Evolutionary conservation across 2,888 invertebrate genomes (phyloP), one percentile per base, ranked within the genome.

Genomic region (Phaonia tiefii): DNA sequence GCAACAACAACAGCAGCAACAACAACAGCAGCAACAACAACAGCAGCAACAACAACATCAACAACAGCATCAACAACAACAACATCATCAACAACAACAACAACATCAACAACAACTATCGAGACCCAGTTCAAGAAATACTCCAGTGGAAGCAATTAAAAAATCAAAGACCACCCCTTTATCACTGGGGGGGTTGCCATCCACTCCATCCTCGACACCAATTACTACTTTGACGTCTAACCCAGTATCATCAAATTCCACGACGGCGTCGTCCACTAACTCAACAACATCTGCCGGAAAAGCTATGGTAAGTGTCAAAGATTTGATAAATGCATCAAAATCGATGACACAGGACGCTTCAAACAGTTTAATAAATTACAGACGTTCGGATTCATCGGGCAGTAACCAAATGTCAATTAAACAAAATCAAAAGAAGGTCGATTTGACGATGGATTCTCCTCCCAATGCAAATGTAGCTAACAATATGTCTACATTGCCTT

Each of bases 41-140:
- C 15, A 63, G 4, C 58, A 69, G 42, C 31, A 42, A 7, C 72
- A 70, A 25, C 42, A 56, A n/a, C 70, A 54, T 39, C 67, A n/a
- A n/a, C n/a, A n/a, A n/a, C n/a, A n/a, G n/a, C n/a, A n/a, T n/a
- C n/a, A n/a, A n/a, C n/a, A n/a, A 37, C n/a, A n/a, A n/a, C n/a
- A n/a, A n/a, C n/a, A n/a, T 26, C 72, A 73, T 26, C 81, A 72
- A 49, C 83, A 75, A 1, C 56, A 70, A 42, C 72, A 8, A 20
- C 69, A 70, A 26, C 80, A 75, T 39, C 80, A 77, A 0, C 69
- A 77, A 42, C 72, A 75, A 25, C 81, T 76, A 60, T 79, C 78
- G 37, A 70, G 76, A 31, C 82, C 79, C 3, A 81, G 46, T 49
- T 81, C 81, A 37, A 72, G 78, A 49, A 82, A 76, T 74, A 82